These are phyloP conservation scores for Anadara kagoshimensis DNA, from an alignment of 1,140 invertebrate genomes.

Conservation along the genomic window DNA sequence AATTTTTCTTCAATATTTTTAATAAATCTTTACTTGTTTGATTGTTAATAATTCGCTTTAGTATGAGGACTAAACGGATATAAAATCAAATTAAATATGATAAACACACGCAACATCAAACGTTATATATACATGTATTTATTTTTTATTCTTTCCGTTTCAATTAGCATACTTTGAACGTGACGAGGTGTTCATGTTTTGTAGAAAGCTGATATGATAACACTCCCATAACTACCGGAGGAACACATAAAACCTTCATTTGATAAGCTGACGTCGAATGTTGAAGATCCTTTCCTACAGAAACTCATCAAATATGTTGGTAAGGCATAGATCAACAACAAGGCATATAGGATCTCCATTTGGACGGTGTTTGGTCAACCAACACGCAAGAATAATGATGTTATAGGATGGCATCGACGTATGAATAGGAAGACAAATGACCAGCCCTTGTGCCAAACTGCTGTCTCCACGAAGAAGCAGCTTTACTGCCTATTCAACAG, in stretches of 20 bases:
- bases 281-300: background rate
- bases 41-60: too few species aligned
- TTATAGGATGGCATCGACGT: conserved; percentile 6
- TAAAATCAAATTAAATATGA: too few species aligned
- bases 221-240: background rate
- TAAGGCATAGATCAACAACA: conserved; percentile 1
- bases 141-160: background rate
- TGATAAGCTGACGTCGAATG: background rate
- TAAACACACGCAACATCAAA: too few species aligned
- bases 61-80: too few species aligned
- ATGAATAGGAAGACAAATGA: conserved; percentile 5
- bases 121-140: too few species aligned
- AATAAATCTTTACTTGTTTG: too few species aligned
- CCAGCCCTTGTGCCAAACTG: background rate
- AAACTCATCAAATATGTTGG: background rate
- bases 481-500: background rate
- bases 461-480: background rate
- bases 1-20: background rate
- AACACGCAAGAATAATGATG: conserved; percentile 14
- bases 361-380: background rate
- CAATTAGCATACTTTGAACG: background rate
- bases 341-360: background rate
- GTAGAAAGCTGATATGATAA: background rate
- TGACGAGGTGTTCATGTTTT: background rate
- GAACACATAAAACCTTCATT: background rate